These are phyloP conservation scores for Tapirus indicus DNA, from an alignment of 2,797 vertebrate species.

Conservation along the genomic window DNA sequence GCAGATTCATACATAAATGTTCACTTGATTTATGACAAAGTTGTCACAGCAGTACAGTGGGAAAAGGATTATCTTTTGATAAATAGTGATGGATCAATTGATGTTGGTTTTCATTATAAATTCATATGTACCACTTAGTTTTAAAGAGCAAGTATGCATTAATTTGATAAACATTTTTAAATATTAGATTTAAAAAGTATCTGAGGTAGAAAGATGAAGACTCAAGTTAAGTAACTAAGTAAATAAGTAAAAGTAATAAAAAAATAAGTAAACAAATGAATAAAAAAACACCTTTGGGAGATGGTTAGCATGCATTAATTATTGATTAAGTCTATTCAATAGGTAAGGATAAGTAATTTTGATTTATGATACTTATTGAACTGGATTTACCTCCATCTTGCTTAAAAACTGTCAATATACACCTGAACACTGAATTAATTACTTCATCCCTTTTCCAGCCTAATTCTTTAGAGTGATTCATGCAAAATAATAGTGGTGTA, in stretches of 20 bases:
- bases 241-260: background rate
- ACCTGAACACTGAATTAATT: background rate
- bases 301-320: background rate
- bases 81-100: background rate
- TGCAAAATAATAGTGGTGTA: background rate
- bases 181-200: background rate
- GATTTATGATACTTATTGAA: slow-evolving; percentile 16
- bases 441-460: background rate
- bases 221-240: background rate
- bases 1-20: background rate
- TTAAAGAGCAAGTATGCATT: background rate
- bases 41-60: background rate
- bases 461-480: slow-evolving; percentile 24
- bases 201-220: background rate
- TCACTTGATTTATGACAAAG: background rate
- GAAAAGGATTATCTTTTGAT: background rate
- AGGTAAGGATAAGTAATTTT: background rate
- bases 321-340: background rate
- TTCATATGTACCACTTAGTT: background rate
- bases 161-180: background rate
- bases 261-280: background rate
- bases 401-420: background rate
- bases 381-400: background rate
- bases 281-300: background rate
- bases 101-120: slow-evolving; percentile 5